Evolutionary conservation across 2,888 invertebrate species (phyloP).

Genomic region (Drosophila paramelanica): DNA sequence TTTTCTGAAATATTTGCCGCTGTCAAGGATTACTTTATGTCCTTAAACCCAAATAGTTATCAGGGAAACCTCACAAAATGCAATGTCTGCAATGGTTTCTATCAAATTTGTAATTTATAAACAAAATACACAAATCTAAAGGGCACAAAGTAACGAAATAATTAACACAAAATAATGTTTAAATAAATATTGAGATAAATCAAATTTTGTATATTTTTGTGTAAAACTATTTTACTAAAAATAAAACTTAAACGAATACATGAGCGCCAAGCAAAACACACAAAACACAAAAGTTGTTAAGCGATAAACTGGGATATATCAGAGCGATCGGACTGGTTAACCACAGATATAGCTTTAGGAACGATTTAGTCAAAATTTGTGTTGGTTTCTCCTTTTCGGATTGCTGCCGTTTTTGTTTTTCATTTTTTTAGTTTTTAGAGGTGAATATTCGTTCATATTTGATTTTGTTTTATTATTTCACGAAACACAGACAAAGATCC

Average conservation of each 20-base stretch:
- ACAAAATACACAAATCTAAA: not conserved
- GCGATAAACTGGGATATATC: constrained; percentile 9
- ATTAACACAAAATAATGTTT: constrained; percentile 31
- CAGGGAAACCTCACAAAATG: constrained; percentile 32
- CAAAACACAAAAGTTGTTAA: constrained; percentile 33
- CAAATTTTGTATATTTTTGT: constrained; percentile 48
- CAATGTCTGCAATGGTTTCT: constrained; percentile 59
- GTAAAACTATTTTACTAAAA: constrained; percentile 42
- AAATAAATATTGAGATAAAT: constrained; percentile 54
- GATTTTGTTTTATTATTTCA: constrained; percentile 71
- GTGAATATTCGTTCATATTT: constrained; percentile 35
- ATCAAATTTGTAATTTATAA: constrained; percentile 49
- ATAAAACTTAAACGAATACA: constrained; percentile 61
- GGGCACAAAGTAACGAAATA: constrained; percentile 6
- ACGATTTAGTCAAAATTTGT: constrained; percentile 10
- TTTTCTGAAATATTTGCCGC: constrained; percentile 36
- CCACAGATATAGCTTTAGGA: constrained; percentile 27
- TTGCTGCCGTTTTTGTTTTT: constrained; percentile 6
- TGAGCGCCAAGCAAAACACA: constrained; percentile 38
- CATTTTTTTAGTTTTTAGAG: no score
- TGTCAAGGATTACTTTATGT: constrained; percentile 49
- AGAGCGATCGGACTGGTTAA: not conserved
- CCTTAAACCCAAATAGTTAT: constrained; percentile 59
- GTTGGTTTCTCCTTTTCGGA: not conserved
- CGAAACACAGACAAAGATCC: constrained; percentile 81